These are phyloP conservation scores for Tychaedon coryphoeus DNA, from an alignment of 2,113 vertebrate genomes.

Conservation along the genomic window DNA sequence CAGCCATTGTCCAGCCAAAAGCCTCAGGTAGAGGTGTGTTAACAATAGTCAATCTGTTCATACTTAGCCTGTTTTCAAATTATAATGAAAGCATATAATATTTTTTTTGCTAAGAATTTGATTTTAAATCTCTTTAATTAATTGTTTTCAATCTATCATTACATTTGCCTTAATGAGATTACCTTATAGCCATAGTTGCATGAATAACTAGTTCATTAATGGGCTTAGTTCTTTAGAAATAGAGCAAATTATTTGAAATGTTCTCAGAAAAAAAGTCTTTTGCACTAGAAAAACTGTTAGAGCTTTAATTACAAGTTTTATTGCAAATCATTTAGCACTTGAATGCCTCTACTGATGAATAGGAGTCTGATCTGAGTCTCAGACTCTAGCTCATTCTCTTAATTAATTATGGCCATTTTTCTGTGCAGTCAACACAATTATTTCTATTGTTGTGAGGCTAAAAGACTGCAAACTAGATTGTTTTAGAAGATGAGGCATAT, in stretches of 20 bases:
- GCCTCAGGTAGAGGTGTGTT: not conserved
- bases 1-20: not conserved
- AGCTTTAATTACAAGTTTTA: not conserved
- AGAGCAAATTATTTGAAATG: not conserved
- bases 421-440: not conserved
- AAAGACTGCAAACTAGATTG: not conserved
- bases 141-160: not conserved
- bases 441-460: not conserved
- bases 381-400: not conserved
- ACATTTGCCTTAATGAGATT: not conserved
- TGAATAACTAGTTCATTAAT: not conserved
- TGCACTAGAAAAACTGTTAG: not conserved
- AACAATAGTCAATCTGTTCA: not conserved
- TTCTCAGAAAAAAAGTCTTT: not conserved
- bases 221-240: not conserved
- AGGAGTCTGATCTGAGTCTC: not conserved
- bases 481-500: not conserved
- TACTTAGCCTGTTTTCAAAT: not conserved
- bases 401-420: not conserved
- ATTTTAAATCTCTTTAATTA: not conserved
- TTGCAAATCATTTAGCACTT: not conserved
- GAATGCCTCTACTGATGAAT: not conserved
- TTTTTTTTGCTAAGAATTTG: not conserved
- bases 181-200: not conserved
- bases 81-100: not conserved